phyloP scores from a whole-genome alignment of 2,888 invertebrate species.

The Scaptomyza reducta region DNA sequence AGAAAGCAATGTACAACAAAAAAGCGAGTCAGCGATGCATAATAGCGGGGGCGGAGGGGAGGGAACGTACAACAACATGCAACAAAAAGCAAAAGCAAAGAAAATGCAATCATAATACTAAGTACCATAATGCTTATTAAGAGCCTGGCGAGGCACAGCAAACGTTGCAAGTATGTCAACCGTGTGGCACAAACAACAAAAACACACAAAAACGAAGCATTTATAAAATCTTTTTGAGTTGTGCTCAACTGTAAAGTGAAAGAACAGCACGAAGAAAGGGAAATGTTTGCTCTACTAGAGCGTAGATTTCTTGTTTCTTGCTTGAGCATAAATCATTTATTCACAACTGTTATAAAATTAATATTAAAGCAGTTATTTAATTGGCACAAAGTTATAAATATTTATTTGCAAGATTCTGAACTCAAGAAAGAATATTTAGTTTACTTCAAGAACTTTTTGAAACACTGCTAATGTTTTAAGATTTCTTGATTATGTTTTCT shows the following conservation, averaged over 20 bases:
- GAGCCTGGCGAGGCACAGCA: neutral
- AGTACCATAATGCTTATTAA: constrained; percentile 21
- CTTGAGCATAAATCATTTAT: neutral
- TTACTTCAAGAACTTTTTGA: no score
- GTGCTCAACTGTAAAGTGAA: constrained; percentile 1
- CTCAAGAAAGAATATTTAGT: no score
- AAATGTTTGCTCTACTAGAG: neutral
- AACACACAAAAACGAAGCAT: constrained; percentile 4
- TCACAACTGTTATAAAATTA: neutral
- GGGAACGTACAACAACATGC: no score
- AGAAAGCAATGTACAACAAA: neutral
- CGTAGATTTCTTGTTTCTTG: neutral
- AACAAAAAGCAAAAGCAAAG: constrained; percentile 4
- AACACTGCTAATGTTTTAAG: no score
- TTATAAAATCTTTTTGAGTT: constrained; percentile 23
- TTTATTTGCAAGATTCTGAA: no score
- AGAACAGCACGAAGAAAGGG: neutral
- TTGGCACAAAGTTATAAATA: no score
- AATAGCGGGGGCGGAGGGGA: neutral
- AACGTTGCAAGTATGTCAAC: constrained; percentile 37
- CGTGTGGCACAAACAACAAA: constrained; percentile 11
- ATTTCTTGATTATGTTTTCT: no score
- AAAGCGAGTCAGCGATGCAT: constrained; percentile 35
- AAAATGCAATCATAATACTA: constrained; percentile 18
- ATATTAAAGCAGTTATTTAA: no score